Evolutionary conservation across 2,113 vertebrate species (phyloP).

Genomic region (Silurus asotus): DNA sequence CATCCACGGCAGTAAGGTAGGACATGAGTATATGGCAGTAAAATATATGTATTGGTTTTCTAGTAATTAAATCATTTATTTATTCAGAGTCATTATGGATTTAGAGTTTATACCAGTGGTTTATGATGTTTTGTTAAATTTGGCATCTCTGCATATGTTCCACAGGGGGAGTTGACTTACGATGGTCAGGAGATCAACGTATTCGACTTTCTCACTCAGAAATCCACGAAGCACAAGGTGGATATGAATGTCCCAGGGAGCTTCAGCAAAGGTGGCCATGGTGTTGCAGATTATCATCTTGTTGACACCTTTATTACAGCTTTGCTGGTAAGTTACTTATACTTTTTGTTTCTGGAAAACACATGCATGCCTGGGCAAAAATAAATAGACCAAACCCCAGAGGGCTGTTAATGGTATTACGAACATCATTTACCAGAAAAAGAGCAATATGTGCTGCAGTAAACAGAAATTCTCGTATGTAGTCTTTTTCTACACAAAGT

Average conservation of each 20-base stretch:
- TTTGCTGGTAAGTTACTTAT: constrained; percentile 69
- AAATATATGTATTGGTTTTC: not conserved
- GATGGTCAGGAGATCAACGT: constrained; percentile 61
- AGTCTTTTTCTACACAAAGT: too few relatives aligned
- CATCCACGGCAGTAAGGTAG: constrained; percentile 78
- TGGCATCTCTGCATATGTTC: constrained; percentile 22
- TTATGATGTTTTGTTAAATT: not conserved
- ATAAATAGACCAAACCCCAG: too few relatives aligned
- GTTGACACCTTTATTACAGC: constrained; percentile 77
- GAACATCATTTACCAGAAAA: too few relatives aligned
- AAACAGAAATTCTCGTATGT: too few relatives aligned
- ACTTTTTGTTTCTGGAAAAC: not conserved
- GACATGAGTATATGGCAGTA: not conserved
- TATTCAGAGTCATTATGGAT: not conserved
- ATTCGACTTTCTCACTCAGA: constrained; percentile 75
- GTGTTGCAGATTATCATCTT: constrained; percentile 76
- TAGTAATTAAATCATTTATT: not conserved
- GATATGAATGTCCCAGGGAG: not conserved
- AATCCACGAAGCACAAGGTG: constrained; percentile 57
- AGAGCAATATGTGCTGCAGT: too few relatives aligned
- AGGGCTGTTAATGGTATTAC: too few relatives aligned
- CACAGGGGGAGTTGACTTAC: constrained; percentile 73
- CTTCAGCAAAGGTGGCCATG: constrained; percentile 65
- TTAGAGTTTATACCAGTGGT: not conserved
- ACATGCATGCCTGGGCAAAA: not conserved